phyloP scores from a whole-genome alignment of 2,888 invertebrate genomes.

The Iselma pallidipennis region DNA sequence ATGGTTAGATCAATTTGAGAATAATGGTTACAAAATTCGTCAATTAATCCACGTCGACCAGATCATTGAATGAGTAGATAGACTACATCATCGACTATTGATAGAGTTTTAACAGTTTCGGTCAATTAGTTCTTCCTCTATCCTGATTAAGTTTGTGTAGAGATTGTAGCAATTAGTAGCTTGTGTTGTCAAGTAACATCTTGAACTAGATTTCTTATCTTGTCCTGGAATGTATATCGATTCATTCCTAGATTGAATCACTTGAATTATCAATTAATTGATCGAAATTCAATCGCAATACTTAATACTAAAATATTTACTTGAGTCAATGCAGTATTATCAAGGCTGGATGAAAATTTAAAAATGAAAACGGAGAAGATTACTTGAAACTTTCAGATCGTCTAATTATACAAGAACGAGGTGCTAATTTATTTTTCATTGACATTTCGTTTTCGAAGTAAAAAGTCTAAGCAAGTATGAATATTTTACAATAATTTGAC shows the following conservation, averaged over 20 bases:
- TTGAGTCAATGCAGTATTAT: background rate
- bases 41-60: no score
- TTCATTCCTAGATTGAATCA: conserved; percentile 4
- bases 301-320: background rate
- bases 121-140: conserved; percentile 27
- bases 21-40: no score
- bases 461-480: background rate
- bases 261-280: conserved; percentile 9
- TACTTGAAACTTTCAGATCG: background rate
- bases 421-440: background rate
- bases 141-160: conserved; percentile 28
- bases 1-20: no score
- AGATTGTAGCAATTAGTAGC: conserved; percentile 35
- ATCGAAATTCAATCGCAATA: conserved; percentile 9
- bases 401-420: background rate
- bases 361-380: background rate
- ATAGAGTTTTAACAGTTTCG: conserved; percentile 32
- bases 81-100: conserved; percentile 23
- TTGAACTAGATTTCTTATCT: conserved; percentile 28
- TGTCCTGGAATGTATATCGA: conserved; percentile 22
- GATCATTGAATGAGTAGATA: background rate
- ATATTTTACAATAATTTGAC: background rate
- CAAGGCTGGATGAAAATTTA: background rate
- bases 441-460: background rate
- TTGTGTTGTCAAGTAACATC: conserved; percentile 27